phyloP scores from a whole-genome alignment of 2,797 vertebrate species.

The Chelonia mydas region DNA sequence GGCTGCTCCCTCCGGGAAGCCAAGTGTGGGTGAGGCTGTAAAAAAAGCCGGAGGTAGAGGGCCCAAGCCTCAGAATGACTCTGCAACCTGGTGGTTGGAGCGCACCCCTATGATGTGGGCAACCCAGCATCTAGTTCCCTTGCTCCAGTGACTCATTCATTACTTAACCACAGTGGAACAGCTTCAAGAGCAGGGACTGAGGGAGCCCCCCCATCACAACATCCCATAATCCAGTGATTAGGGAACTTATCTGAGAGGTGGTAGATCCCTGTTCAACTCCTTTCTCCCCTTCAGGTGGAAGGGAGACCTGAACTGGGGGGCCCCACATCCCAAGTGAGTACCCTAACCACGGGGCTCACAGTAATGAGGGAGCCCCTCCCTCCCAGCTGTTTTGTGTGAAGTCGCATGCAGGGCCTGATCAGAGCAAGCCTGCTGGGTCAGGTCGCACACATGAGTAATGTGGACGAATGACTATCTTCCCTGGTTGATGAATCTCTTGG shows the following conservation, averaged over 20 bases:
- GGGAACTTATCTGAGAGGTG: not conserved
- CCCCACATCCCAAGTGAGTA: not conserved
- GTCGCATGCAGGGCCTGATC: not conserved
- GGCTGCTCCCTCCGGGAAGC: not conserved
- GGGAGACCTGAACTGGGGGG: not conserved
- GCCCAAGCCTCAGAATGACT: not conserved
- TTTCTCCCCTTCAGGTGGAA: not conserved
- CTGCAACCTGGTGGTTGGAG: not conserved
- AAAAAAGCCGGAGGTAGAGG: not conserved
- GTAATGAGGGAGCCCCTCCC: not conserved
- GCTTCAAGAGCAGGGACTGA: not conserved
- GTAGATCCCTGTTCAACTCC: not conserved
- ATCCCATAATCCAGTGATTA: not conserved
- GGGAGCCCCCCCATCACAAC: not conserved
- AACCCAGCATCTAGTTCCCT: not conserved
- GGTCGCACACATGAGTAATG: not conserved
- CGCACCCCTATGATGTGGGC: not conserved
- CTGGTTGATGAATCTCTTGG: not conserved
- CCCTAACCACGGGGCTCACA: not conserved
- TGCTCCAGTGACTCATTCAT: not conserved
- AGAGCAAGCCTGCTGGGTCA: not conserved
- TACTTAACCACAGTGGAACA: not conserved
- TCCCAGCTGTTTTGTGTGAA: not conserved
- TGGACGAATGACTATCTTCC: not conserved
- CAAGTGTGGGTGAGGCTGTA: not conserved